Percentiles rank a stretch among this genome's conserved stretches.
These are phyloP conservation scores for Scomber colias DNA, from an alignment of 2,113 vertebrate genomes.

Conservation along the genomic window DNA sequence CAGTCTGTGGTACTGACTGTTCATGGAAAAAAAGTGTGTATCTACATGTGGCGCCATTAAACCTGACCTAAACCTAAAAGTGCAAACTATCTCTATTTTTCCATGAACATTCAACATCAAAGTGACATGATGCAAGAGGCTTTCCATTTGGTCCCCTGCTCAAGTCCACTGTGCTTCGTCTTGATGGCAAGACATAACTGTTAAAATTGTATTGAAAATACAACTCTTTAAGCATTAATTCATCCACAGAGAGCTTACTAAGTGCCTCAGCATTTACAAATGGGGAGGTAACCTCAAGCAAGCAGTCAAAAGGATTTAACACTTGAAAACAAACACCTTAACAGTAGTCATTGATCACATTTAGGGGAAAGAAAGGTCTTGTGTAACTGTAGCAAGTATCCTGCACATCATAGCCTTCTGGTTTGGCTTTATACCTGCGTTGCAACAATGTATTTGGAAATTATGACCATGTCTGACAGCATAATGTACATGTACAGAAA, in stretches of 20 bases:
- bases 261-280: too few relatives aligned
- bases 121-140: neutral
- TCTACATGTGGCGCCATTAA: constrained; percentile 8
- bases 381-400: neutral
- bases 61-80: constrained; percentile 12
- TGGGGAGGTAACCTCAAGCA: too few relatives aligned
- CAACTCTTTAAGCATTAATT: too few relatives aligned
- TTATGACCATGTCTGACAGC: constrained; percentile 7
- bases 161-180: neutral
- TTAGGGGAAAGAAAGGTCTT: neutral
- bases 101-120: neutral
- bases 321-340: too few relatives aligned
- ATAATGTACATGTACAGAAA: neutral
- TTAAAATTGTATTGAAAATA: neutral
- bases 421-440: neutral
- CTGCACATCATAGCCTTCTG: neutral
- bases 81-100: constrained; percentile 19
- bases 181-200: neutral
- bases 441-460: neutral
- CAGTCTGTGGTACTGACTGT: neutral
- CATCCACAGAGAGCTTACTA: too few relatives aligned
- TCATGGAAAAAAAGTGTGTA: neutral
- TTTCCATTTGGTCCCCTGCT: neutral
- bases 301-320: too few relatives aligned
- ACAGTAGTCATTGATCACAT: too few relatives aligned